Base-by-base conservation (phyloP, 2,888 invertebrate genomes). In the Dione vanillae region DNA sequence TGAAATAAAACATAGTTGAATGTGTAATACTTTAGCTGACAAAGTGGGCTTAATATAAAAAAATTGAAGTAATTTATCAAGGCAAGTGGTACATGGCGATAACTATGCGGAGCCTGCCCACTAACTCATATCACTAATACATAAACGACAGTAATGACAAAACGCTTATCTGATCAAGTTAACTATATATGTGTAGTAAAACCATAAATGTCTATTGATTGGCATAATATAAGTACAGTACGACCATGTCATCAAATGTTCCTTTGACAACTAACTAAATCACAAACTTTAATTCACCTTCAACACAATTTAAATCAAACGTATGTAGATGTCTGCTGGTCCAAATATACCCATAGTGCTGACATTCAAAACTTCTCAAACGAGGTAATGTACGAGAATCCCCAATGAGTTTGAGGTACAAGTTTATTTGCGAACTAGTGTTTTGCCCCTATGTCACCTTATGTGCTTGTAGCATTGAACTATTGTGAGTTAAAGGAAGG, bases 191-290 rank as follows among this genome's bases (percentile, higher is more conserved):
- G n/a, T n/a, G n/a, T 27, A 27, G 2, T 27, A 27, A 27, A 27
- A 27, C 27, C 5, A 27, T 27, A 27, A 27, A 27, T 27, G n/a
- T 27, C 27, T 27, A 27, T 27, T 27, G 27, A 27, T n/a, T n/a
- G 27, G 27, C 27, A 27, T 27, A 2, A 69, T 74, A 65, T 58
- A 20, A 69, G 54, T 67, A 72, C 66, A 72, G 72, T 74, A 72
- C 69, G 69, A 75, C 67, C 72, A 73, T 75, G 70, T 74, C 68
- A 62, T 70, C 67, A 69, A 67, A 70, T 73, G n/a, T 12, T 9
- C 59, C 59, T 61, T 61, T 45, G 59, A 45, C 59, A 43, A 45
- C 59, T 27, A 45, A 61, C 59, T 45, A n/a, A 43, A 61, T 61
- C 43, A 43, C 43, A 45, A 61, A 61, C 41, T 61, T 43, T 45